Percentiles rank a stretch among this genome's conserved stretches.
Evolutionary conservation across 1,140 invertebrate species (phyloP).

Genomic region (Argopecten irradians): DNA sequence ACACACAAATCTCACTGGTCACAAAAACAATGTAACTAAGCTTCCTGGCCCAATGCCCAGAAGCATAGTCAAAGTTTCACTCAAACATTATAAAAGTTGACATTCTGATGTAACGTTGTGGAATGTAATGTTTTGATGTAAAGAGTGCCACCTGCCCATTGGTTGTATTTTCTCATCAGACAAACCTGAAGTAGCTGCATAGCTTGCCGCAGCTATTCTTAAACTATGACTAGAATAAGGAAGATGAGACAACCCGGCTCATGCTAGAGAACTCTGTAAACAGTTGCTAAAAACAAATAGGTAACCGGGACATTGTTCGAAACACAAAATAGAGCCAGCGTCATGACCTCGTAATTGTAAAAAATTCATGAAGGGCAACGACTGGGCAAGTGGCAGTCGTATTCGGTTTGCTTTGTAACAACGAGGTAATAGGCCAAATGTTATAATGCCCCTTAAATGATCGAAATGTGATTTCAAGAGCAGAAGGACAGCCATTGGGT

Average conservation of each 20-base stretch:
- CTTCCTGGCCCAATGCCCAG: too few species aligned
- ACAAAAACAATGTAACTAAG: too few species aligned
- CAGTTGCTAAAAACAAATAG: not conserved
- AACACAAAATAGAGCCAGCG: not conserved
- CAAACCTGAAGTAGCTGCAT: slow-evolving; percentile 26
- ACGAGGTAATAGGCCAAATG: not conserved
- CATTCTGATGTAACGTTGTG: slow-evolving; percentile 35
- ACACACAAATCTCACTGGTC: too few species aligned
- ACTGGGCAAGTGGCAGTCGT: not conserved
- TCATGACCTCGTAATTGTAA: not conserved
- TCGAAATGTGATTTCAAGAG: not conserved
- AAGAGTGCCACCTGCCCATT: slow-evolving; percentile 41
- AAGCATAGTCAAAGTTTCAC: too few species aligned
- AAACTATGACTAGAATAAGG: slow-evolving; percentile 34
- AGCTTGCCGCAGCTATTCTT: slow-evolving; percentile 32
- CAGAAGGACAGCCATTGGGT: not conserved
- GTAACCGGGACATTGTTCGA: not conserved
- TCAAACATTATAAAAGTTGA: not conserved
- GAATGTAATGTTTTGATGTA: too few species aligned
- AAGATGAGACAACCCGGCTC: not conserved
- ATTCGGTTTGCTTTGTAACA: not conserved
- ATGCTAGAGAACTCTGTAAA: too few species aligned
- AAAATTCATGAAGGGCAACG: not conserved
- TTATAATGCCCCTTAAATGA: not conserved
- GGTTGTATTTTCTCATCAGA: slow-evolving; percentile 24